Base-by-base conservation (phyloP, 92 coral and sea anemone species). In the Pocillopora meandrina region DNA sequence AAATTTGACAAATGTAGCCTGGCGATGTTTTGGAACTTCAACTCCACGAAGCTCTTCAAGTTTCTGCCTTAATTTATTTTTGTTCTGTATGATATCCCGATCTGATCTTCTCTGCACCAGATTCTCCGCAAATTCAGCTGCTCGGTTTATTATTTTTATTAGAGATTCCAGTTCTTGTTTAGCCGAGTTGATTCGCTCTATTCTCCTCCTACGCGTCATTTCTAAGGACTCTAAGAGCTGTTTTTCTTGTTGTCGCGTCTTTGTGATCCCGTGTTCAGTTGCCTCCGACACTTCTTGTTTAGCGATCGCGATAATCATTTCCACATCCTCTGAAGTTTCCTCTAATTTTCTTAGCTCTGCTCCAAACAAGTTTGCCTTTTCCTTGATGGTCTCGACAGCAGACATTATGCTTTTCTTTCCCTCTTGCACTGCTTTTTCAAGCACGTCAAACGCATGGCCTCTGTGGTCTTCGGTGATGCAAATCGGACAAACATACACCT, bases 281-380 rank as follows among this genome's bases (percentile, higher is more conserved):
- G 31, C 31, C 55, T 69, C 0, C 10, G 72, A 78, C 55, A 78
- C 72, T 63, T 63, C 71, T 31, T 36, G 82, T 36, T 78, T 78
- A 6, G 72, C 82, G 19, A 12, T n/a, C 16, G 72, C n/a, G 60
- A 63, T 3, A 18, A 6, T 78, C 16, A 12, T 42, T 62, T 78
- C 72, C 34, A 63, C 31, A 26, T 26, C 6, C 15, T 19, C 21
- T 36, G 49, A 19, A 21, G 8, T 47, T 19, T 6, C 1, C 31
- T 42, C 47, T 1, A 78, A 63, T 47, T 42, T 26, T 62, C 61
- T 59, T 42, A 78, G 33, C 23, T 58, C 23, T 16, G 58, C 72
- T 5, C 1, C 0, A 23, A 67, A 36, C 52, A 2, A 58, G 2
- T 1, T 23, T 12, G 47, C 14, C 61, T 65, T 78, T 63, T 63